Base-by-base conservation (phyloP, 2,888 invertebrate species). In the Dorcus parallelipipedus region DNA sequence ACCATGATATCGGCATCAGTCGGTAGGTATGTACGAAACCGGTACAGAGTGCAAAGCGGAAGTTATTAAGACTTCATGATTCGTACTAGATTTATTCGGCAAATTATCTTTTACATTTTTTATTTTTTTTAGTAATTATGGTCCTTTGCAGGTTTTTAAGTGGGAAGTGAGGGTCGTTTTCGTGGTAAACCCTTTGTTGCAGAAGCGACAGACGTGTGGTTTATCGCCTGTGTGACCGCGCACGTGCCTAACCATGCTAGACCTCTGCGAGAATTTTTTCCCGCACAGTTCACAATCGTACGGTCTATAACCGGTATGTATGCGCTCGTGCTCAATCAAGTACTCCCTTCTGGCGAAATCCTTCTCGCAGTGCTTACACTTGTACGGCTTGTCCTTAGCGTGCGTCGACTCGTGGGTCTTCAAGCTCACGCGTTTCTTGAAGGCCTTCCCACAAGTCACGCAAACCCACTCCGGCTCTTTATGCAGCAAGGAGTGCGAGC, bases 281-380 rank as follows among this genome's bases (percentile, higher is more conserved):
- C 53, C 56, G 26, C 61, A 61, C 3, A 53, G 52, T n/a, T 54
- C 49, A 40, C 62, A 62, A 9, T 39, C 10, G 51, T 40, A 60
- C 3, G 47, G 50, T 10, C 49, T 20, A 5, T 57, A 38, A 4
- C 49, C 50, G 26, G 48, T 54, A 38, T 62, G 62, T 9, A 40
- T 56, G 8, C 54, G 49, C 45, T 33, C 26, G 26, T 33, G 26
- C 26, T 33, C 26, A 38, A 10, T 26, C 43, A 84, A 68, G 43
- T 81, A 81, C 58, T 78, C 80, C 2, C 69, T 71, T 38, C 74
- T 79, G 1, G 78, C 73, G 4, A 83, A 68, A 0, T 79, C 76
- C 60, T 83, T 83, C 0, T 82, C 83, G 59, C 84, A 84, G 6
- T 80, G 71, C 51, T 83, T 83, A 56, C 84, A 84, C 0, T 82